Percentiles rank a stretch among this genome's conserved stretches.
Evolutionary conservation across 2,113 vertebrate genomes (phyloP).

Genomic region (Pan paniscus): DNA sequence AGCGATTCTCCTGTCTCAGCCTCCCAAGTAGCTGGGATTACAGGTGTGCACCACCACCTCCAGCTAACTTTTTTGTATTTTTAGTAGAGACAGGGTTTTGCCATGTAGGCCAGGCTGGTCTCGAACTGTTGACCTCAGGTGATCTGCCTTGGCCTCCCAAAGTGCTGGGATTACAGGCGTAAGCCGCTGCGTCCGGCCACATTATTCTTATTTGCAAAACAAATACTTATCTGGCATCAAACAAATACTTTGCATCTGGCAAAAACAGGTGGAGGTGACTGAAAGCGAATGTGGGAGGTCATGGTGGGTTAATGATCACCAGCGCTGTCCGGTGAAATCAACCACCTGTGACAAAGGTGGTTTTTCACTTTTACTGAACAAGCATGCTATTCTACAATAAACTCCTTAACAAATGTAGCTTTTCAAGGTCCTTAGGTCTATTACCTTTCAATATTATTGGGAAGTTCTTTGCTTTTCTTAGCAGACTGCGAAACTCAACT

Average conservation of each 20-base stretch:
- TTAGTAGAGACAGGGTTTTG: no score
- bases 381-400: not conserved
- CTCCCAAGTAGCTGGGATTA: no score
- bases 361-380: not conserved
- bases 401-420: not conserved
- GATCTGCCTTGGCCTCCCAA: not conserved
- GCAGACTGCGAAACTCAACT: not conserved
- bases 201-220: not conserved
- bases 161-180: no score
- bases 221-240: not conserved
- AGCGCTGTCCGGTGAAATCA: fast-evolving
- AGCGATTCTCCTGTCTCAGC: no score
- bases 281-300: not conserved
- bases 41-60: no score
- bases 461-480: not conserved
- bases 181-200: no score
- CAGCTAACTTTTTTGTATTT: no score
- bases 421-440: not conserved
- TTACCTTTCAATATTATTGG: not conserved
- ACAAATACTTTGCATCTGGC: not conserved
- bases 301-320: not conserved
- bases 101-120: no score
- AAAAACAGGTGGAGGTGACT: not conserved
- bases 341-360: not conserved
- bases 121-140: not conserved